Evolutionary conservation across 2,113 vertebrate genomes (phyloP).

Genomic region (Chloropsis hardwickii): DNA sequence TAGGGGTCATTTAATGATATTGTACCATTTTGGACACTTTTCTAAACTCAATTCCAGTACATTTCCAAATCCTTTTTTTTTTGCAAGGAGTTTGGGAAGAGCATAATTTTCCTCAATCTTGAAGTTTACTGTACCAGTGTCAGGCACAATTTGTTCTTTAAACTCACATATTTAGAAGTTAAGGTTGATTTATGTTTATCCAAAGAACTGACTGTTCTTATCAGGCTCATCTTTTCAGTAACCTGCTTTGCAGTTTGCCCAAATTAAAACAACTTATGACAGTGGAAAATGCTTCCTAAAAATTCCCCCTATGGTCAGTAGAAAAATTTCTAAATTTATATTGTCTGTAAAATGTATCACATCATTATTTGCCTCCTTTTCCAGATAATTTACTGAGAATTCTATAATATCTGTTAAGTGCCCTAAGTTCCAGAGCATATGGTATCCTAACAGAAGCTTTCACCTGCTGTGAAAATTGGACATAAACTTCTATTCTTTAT

Average conservation of each 20-base stretch:
- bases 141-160: not conserved
- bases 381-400: not conserved
- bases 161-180: not conserved
- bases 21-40: not conserved
- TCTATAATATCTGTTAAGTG: not conserved
- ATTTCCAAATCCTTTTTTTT: not conserved
- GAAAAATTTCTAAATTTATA: not conserved
- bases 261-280: not conserved
- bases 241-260: not conserved
- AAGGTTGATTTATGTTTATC: not conserved
- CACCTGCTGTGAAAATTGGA: not conserved
- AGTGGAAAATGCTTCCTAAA: not conserved
- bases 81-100: not conserved
- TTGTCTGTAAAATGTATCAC: not conserved
- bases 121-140: not conserved
- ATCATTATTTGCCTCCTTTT: not conserved
- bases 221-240: not conserved
- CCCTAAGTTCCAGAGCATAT: accelerated
- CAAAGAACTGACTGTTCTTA: not conserved
- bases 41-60: not conserved
- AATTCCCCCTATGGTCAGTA: not conserved
- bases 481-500: not conserved
- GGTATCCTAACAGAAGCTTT: not conserved
- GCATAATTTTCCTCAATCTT: not conserved
- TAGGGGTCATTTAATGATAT: not conserved